Evolutionary conservation across 64 coral and sea anemone species (phyloP), one percentile per base, ranked within the genome.

Genomic region (Cladopsammia gracilis): DNA sequence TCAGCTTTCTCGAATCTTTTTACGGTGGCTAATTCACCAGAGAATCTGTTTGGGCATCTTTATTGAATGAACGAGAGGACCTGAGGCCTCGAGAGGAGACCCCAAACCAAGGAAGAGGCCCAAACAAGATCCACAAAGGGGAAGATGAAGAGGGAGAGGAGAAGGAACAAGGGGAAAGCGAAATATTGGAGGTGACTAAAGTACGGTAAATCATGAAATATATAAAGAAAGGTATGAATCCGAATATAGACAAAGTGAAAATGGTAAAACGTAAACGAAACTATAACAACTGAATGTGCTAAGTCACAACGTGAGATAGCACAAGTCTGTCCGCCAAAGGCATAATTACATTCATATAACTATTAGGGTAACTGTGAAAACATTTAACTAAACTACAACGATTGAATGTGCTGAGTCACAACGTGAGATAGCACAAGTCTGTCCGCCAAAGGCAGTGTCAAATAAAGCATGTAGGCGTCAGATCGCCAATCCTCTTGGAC

Each of bases 391-490:
- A 69, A 25, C 11, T 69, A 69, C n/a, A 69, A 24, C 4, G 11
- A 25, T 25, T 69, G 65, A 25, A 78, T 49, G 22, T 78, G 49
- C 50, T 78, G 20, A 10, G n/a, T 10, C 19, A 58, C 10, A 25
- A 24, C 58, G 9, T 58, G 51, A 70, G 75, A 25, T 20, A 78
- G 20, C 2, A 78, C 52, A 53, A 92, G 48, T 58, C 57, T 50
- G 67, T 72, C 73, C 0, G 77, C 52, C 12, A 90, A 64, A 10
- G 89, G 89, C 62, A 82, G 10, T 22, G 34, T 60, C 5, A 92
- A 59, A 25, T 92, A 92, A 16, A 92, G 43, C 8, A 92, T 24
- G 24, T 64, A 77, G 26, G 87, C 87, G 34, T 89, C 87, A 26
- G 58, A 89, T 22, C 47, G 59, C 73, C 57, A 89, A 49, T 89